Base-by-base conservation (phyloP, 2,113 vertebrate species). In the Amphiprion percula region DNA sequence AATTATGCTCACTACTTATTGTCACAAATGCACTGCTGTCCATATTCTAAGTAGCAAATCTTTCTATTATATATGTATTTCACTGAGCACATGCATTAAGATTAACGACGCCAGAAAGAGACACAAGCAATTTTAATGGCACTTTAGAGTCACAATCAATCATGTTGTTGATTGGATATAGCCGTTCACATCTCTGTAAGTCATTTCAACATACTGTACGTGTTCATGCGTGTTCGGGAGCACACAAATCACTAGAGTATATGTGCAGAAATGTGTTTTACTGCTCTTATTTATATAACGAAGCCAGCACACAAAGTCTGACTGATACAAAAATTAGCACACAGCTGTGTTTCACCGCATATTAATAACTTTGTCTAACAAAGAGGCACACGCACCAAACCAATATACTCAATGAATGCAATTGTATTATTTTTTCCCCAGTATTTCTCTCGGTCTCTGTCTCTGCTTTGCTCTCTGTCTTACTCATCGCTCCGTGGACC, bases 401-500 rank as follows among this genome's bases (percentile, higher is more conserved):
- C 71, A 21, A 10, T 37, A 30, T 50, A 24, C 56, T 74, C 56
- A 56, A 10, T 53, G 50, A 68, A 53, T 59, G 23, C 39, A 59
- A 52, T 64, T 52, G 46, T 64, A 28, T 69, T 14, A 28, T 71
- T 74, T 55, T 47, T 46, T 70, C 5, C 10, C 68, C 49, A 60
- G 33, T 30, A 21, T 33, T 33, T 80, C 37, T 73, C 68, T 58
- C 41, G 21, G 50, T 63, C 67, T 74, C 63, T 64, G 21, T 50
- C 77, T 79, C 65, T 67, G 66, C 28, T 14, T 56, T 47, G 37
- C 52, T 76, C 55, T 62, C 54, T 33, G 47, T 80, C 87, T 83
- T 61, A 21, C 64, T 68, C 65, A 39, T 77, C 86, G 73, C 84
- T 87, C 84, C 33, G 10, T 30, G 63, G 82, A 87, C 82, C 64